Evolutionary conservation across 1,140 invertebrate genomes (phyloP).

Genomic region (Trichonephila inaurata): DNA sequence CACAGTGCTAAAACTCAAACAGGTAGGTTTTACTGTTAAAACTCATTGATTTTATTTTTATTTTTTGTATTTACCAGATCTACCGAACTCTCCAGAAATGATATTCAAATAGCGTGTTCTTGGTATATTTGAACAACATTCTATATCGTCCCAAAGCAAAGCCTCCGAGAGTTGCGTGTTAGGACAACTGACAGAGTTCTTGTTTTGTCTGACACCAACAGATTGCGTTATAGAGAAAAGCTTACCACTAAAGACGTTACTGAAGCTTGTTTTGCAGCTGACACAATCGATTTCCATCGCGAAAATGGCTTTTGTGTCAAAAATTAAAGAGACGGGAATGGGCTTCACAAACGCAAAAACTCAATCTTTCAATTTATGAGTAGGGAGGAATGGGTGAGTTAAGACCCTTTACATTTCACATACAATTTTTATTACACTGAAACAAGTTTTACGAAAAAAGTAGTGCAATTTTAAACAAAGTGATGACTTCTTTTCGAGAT

Average conservation of each 20-base stretch:
- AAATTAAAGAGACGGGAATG: neutral
- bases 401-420: too few species aligned
- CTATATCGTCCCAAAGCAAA: neutral
- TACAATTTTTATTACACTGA: too few species aligned
- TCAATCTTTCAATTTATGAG: neutral
- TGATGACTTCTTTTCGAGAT: too few species aligned
- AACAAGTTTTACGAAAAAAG: too few species aligned
- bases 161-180: neutral
- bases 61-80: neutral
- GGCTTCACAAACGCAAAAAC: neutral
- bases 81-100: neutral
- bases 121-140: neutral
- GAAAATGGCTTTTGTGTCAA: neutral
- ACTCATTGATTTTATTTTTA: neutral
- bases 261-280: neutral
- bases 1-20: too few species aligned
- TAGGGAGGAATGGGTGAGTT: too few species aligned
- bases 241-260: neutral
- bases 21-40: neutral
- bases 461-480: too few species aligned
- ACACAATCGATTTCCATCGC: neutral
- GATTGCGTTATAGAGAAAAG: neutral
- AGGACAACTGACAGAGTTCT: neutral
- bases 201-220: neutral
- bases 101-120: slow-evolving; percentile 25